Conservation (phyloP, 2,113 vertebrate species). For the Grus americana region DNA sequence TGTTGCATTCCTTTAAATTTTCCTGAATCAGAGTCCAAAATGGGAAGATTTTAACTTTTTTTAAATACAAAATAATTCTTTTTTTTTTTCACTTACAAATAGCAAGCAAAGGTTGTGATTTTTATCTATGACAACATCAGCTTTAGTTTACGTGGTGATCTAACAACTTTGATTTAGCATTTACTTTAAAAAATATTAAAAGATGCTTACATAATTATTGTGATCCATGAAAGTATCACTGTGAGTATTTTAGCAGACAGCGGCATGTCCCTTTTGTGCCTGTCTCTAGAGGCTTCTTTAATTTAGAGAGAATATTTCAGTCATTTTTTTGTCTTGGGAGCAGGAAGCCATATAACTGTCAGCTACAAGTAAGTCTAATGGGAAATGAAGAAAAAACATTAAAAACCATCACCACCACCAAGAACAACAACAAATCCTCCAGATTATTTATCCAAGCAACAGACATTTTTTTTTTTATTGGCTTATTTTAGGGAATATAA, state of each 20-base stretch:
- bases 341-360: neutral
- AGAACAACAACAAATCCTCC: neutral
- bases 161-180: neutral
- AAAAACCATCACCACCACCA: neutral
- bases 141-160: neutral
- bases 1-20: neutral
- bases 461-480: neutral
- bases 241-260: neutral
- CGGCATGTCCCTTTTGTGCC: neutral
- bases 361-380: neutral
- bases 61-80: neutral
- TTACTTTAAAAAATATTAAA: neutral
- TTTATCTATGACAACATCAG: neutral
- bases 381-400: neutral
- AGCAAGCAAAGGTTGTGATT: rapidly evolving
- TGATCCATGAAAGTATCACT: neutral
- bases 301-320: neutral
- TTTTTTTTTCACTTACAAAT: neutral
- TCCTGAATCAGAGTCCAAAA: neutral
- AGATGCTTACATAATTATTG: neutral
- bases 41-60: neutral
- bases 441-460: neutral
- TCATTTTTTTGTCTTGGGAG: neutral
- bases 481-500: neutral
- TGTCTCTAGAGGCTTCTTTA: neutral